Conservation (phyloP, 2,113 vertebrate genomes). For the Calyptomena viridis region DNA sequence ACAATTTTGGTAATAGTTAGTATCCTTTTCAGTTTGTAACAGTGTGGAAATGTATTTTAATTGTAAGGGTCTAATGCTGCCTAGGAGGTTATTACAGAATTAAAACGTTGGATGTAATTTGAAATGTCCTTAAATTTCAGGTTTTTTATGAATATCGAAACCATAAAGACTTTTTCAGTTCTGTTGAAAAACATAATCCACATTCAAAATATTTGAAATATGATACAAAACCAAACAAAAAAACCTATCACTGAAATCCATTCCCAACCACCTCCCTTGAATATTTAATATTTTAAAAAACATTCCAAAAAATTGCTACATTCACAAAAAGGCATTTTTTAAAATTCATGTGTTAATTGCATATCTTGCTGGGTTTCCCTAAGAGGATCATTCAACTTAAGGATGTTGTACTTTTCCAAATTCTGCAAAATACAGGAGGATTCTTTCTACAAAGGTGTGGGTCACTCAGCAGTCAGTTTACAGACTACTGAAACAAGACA, state of each 20-base stretch:
- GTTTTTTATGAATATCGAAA: not conserved
- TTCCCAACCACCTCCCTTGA: not conserved
- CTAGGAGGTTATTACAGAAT: not conserved
- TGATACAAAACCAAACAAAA: not conserved
- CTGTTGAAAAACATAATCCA: not conserved
- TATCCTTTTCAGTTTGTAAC: not conserved
- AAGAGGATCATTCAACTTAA: not conserved
- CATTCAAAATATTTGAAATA: not conserved
- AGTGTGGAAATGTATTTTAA: not conserved
- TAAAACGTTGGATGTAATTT: not conserved
- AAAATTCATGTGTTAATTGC: not conserved
- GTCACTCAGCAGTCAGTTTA: not conserved
- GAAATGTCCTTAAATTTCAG: not conserved
- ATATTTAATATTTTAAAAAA: not conserved
- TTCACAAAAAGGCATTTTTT: not conserved
- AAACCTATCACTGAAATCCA: fast-evolving
- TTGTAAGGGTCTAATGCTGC: not conserved
- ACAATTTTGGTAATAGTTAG: not conserved
- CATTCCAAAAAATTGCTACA: not conserved
- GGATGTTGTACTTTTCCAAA: not conserved
- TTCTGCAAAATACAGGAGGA: not conserved
- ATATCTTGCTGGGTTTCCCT: not conserved
- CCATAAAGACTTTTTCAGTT: not conserved
- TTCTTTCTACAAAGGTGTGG: not conserved
- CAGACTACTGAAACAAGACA: not conserved